Evolutionary conservation across 2,888 invertebrate species (phyloP).

Genomic region (Acronicta alni): DNA sequence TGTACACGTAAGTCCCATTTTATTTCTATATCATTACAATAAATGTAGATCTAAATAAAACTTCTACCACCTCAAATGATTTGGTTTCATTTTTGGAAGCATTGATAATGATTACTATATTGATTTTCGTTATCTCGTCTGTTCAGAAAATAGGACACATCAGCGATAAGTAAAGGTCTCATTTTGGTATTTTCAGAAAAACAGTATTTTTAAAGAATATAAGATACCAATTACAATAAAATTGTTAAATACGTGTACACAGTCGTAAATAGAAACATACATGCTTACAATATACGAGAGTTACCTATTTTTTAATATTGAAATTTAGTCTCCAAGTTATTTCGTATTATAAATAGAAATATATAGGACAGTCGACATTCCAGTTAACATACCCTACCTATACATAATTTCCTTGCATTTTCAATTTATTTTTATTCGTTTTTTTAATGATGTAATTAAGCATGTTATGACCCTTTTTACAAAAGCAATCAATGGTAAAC

Average conservation of each 20-base stretch:
- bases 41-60: too few relatives aligned
- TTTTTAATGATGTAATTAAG: conserved; percentile 36
- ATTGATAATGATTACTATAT: too few relatives aligned
- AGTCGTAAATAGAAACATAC: conserved; percentile 50
- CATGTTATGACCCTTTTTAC: conserved; percentile 39
- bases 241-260: conserved; percentile 20
- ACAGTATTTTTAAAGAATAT: too few relatives aligned
- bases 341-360: conserved; percentile 5
- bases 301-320: conserved; percentile 37
- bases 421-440: conserved; percentile 34
- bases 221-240: conserved; percentile 2
- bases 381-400: conserved; percentile 53
- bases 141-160: too few relatives aligned
- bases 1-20: conserved; percentile 29
- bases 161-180: too few relatives aligned
- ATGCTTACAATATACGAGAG: conserved; percentile 57
- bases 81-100: too few relatives aligned
- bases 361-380: conserved; percentile 38
- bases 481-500: conserved; percentile 51
- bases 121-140: too few relatives aligned
- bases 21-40: not conserved
- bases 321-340: conserved; percentile 38
- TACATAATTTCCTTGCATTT: conserved; percentile 21
- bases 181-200: too few relatives aligned
- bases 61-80: too few relatives aligned